Evolutionary conservation across 2,888 invertebrate genomes (phyloP), one percentile per base, ranked within the genome.

Genomic region (Drosophila borborema): DNA sequence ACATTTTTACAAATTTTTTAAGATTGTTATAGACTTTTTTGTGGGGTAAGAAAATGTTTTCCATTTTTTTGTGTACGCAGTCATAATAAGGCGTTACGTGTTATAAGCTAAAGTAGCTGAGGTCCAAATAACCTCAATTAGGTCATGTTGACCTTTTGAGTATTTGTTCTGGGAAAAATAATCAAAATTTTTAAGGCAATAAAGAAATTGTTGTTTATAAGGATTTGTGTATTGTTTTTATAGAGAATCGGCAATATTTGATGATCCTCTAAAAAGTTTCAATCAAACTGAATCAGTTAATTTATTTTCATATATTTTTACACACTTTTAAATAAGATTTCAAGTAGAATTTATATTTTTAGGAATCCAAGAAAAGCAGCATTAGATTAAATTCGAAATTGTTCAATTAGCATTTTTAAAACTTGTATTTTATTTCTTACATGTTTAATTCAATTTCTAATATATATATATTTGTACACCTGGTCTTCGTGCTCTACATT

Each of bases 1-100:
- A 83, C 75, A 85, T 80, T 73, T 80, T 89, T 85, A 80, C 85
- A 74, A 77, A 85, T 82, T 89, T 86, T 84, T 86, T 79, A 82
- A 84, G 80, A 71, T 74, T 38, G 48, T 55, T 31, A n/a, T 28
- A 40, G 12, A 40, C n/a, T 67, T 69, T 66, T 61, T 66, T 54
- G 38, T 53, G 54, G 76, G 70, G 65, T 72, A 61, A 36, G 7
- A 65, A 55, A 72, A 53, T 63, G 63, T 63, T 54, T n/a, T 66
- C 34, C 55, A 38, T 62, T 68, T 74, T 64, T 85, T 40, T 54
- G 54, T 82, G 75, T 68, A 20, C 66, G 49, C 56, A 62, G 81
- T 86, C 86, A 86, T 86, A 86, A 86, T 71, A 86, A 80, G 89
- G 89, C 89, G 89, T 74, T 64, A 72, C 73, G 67, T 81, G 77